Percentiles rank a stretch among this genome's conserved stretches.
Conservation (phyloP, 1,140 invertebrate species). For the Coelopa frigida region DNA sequence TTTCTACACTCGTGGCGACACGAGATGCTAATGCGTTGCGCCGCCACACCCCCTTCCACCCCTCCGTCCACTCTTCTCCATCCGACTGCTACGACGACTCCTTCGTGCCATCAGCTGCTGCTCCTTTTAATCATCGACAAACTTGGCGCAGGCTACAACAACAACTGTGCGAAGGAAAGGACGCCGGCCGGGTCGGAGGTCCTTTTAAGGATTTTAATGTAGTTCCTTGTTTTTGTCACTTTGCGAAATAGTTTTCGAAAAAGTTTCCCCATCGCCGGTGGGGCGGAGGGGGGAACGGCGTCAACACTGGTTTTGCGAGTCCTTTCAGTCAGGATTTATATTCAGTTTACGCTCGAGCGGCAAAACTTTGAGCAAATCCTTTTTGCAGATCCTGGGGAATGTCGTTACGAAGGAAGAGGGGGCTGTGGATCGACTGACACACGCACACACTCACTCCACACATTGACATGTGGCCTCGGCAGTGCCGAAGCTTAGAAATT, state of each 20-base stretch:
- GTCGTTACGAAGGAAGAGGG: too few relatives aligned
- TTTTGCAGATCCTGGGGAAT: too few relatives aligned
- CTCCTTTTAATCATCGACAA: conserved; percentile 42
- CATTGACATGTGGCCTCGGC: too few relatives aligned
- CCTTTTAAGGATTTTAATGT: conserved; percentile 2
- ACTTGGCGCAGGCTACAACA: conserved; percentile 14
- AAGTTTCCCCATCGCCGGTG: background rate
- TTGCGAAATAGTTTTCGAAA: background rate
- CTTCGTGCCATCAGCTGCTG: conserved; percentile 10
- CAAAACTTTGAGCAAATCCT: too few relatives aligned
- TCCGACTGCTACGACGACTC: background rate
- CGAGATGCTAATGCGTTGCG: conserved; percentile 1
- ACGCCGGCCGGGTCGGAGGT: background rate
- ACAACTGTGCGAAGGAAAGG: background rate
- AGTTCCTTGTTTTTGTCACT: conserved; percentile 8
- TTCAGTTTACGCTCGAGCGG: too few relatives aligned
- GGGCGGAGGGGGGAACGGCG: background rate
- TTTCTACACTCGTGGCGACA: conserved; percentile 30
- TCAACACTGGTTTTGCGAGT: conserved; percentile 8
- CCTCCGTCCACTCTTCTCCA: too few relatives aligned
- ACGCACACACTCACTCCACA: too few relatives aligned
- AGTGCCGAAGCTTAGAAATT: too few relatives aligned
- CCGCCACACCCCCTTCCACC: background rate
- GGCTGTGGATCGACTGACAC: too few relatives aligned
- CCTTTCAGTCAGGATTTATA: too few relatives aligned